Evolutionary conservation across 2,797 vertebrate species (phyloP), one percentile per base, ranked within the genome.

Genomic region (Rousettus madagascariensis): DNA sequence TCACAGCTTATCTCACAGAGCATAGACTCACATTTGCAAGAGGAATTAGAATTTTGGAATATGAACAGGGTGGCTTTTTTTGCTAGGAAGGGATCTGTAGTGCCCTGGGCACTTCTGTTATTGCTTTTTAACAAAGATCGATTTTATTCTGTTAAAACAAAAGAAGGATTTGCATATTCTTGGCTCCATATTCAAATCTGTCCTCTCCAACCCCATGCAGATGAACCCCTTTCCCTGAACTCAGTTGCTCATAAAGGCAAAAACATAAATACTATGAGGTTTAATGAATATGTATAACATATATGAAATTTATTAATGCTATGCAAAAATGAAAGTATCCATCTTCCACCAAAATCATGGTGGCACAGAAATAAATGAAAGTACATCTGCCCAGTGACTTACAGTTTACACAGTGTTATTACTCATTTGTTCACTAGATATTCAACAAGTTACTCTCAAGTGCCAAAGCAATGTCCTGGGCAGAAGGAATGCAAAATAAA

Each of bases 151-250:
- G 38, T 51, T 77, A 85, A 53, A n/a, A 86, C 66, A 38, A 43
- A 83, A n/a, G 57, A 41, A 77, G 24, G 20, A 86, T 91, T 80
- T 92, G 59, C 49, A 85, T 85, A 30, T 41, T 77, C 12, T 80
- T 68, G 49, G 63, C 26, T 63, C 59, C 26, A 61, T 49, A 88
- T 82, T 86, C 30, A 88, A 78, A 86, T 49, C 24, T 59, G n/a
- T 3, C 30, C 80, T 80, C 63, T 11, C 3, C 28, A 5, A 86
- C 15, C 5, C 33, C 9, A 79, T 75, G 80, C 19, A 92, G 95
- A 96, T 69, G 8, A 85, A 65, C 41, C 30, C 86, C 59, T 95
- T 97, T 86, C 43, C 85, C 90, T 88, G 72, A 90, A 90, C 33
- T 95, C 36, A 63, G 57, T 61, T 79, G 46, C 66, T 91, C 75